These are phyloP conservation scores for Drosophila pallidifrons DNA, from an alignment of 1,140 invertebrate genomes.

Conservation along the genomic window DNA sequence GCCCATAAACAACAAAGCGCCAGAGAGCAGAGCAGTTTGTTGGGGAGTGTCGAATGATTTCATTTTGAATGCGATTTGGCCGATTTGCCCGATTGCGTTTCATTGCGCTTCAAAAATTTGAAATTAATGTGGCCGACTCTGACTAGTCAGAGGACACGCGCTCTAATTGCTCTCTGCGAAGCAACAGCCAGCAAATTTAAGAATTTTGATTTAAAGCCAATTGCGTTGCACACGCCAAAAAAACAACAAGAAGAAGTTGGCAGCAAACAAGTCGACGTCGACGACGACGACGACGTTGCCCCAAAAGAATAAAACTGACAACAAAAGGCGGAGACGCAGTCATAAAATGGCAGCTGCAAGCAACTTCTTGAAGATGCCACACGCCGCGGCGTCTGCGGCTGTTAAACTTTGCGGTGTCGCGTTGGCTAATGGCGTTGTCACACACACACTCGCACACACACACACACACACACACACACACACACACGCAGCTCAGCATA, in stretches of 20 bases:
- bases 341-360: constrained; percentile 72
- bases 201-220: constrained; percentile 52
- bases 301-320: constrained; percentile 42
- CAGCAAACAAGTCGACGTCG: no score
- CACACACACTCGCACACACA: constrained; percentile 12
- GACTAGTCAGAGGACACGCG: no score
- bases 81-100: background rate
- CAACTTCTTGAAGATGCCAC: constrained; percentile 34
- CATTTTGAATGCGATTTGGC: constrained; percentile 62
- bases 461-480: constrained; percentile 22
- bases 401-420: constrained; percentile 40
- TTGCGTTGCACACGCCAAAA: constrained; percentile 4
- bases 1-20: constrained; percentile 56
- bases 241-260: constrained; percentile 29
- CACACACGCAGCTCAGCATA: background rate
- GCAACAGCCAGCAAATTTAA: constrained; percentile 28
- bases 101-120: constrained; percentile 49
- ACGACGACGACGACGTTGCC: background rate
- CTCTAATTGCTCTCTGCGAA: constrained; percentile 31
- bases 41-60: constrained; percentile 30
- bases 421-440: constrained; percentile 69
- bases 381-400: constrained; percentile 43
- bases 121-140: constrained; percentile 62
- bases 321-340: constrained; percentile 59
- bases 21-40: background rate